Evolutionary conservation across 2,888 invertebrate species (phyloP).

Genomic region (Caenorhabditis auriculariae): DNA sequence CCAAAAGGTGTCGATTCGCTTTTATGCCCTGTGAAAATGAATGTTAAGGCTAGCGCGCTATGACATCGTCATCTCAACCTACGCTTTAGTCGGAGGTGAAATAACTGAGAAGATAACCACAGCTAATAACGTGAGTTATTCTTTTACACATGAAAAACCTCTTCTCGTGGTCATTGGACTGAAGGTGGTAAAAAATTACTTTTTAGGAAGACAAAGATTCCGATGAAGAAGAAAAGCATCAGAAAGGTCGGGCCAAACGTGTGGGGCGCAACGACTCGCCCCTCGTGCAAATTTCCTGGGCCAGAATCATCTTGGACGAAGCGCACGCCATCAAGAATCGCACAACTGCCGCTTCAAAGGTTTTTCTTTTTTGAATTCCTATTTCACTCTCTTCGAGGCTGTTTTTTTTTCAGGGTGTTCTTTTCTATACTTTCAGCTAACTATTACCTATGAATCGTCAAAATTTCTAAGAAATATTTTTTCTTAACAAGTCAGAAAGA

Average conservation of each 20-base stretch:
- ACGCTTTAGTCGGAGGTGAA: constrained; percentile 72
- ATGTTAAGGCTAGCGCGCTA: constrained; percentile 60
- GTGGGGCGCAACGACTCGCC: constrained; percentile 33
- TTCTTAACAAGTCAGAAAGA: too few species aligned
- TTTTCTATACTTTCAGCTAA: neutral
- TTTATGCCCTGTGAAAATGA: neutral
- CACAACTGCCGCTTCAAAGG: constrained; percentile 34
- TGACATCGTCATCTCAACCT: constrained; percentile 87
- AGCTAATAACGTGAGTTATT: constrained; percentile 1
- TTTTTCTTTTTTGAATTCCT: neutral
- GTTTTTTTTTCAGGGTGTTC: too few species aligned
- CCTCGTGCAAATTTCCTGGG: constrained; percentile 76
- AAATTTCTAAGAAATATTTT: constrained; percentile 67
- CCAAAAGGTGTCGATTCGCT: constrained; percentile 12
- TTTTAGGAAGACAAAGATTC: constrained; percentile 13
- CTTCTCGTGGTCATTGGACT: too few species aligned
- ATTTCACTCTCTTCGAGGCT: neutral
- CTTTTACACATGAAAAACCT: too few species aligned
- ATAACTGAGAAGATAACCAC: constrained; percentile 51
- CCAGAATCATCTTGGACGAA: constrained; percentile 86
- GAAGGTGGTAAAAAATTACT: neutral
- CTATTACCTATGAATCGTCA: neutral
- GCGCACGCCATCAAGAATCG: constrained; percentile 88
- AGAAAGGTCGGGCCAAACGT: constrained; percentile 8
- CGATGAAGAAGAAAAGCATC: constrained; percentile 9